Percentiles rank a stretch among this genome's conserved stretches.
Conservation (phyloP, 1,140 invertebrate genomes). For the Bombyx mandarina region DNA sequence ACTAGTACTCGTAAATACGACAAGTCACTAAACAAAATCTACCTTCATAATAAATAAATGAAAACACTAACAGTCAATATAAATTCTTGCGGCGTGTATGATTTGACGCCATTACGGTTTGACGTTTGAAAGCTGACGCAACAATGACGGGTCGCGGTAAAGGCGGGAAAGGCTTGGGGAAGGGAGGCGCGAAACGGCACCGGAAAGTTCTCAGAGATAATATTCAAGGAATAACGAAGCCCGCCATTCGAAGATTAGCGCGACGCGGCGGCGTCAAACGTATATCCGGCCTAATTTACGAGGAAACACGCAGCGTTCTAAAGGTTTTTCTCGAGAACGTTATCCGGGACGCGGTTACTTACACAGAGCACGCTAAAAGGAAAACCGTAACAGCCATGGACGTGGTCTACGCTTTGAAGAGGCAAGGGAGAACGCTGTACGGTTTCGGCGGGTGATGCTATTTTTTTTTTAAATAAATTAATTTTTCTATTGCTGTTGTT, state of each 20-base stretch:
- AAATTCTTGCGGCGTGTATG: no score
- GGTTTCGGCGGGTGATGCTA: conserved; percentile 75
- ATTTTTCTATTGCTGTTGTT: conserved; percentile 3
- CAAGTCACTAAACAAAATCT: no score
- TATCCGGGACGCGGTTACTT: conserved; percentile 87
- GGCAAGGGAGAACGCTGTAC: conserved; percentile 82
- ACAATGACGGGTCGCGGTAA: conserved; percentile 44
- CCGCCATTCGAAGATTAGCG: conserved; percentile 39
- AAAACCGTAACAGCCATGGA: conserved; percentile 91
- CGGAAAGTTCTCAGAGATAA: conserved; percentile 72
- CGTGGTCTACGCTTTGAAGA: conserved; percentile 87
- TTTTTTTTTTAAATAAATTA: conserved; percentile 3
- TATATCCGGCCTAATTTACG: conserved; percentile 57
- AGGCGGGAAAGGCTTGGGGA: conserved; percentile 43
- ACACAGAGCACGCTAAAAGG: conserved; percentile 67
- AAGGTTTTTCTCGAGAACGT: conserved; percentile 88
- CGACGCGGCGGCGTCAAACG: conserved; percentile 81
- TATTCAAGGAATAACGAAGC: conserved; percentile 45
- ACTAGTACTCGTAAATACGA: no score
- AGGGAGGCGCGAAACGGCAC: conserved; percentile 68
- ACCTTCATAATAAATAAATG: no score
- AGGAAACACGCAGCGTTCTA: conserved; percentile 60
- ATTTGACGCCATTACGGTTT: no score
- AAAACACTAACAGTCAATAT: no score
- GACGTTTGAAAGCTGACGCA: not conserved